phyloP scores from a whole-genome alignment of 1,140 invertebrate species.

The Drosophila nikananu region DNA sequence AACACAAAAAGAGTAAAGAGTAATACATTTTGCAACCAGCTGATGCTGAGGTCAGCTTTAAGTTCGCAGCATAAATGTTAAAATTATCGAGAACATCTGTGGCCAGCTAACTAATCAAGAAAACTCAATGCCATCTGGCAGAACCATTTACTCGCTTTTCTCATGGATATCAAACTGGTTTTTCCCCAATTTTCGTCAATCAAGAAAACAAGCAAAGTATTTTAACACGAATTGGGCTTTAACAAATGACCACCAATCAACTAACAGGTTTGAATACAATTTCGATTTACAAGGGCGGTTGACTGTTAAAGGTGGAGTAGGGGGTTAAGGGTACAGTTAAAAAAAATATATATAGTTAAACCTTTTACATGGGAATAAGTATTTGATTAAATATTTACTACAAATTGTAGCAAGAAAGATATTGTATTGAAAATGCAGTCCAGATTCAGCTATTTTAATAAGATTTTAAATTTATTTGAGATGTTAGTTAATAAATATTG shows the following conservation, averaged over 20 bases:
- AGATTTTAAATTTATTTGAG: no score
- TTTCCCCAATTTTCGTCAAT: conserved; percentile 43
- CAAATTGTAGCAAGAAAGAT: no score
- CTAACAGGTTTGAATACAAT: conserved; percentile 39
- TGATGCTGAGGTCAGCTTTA: conserved; percentile 39
- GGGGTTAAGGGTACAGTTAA: not conserved
- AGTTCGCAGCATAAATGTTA: not conserved
- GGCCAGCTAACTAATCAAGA: conserved; percentile 24
- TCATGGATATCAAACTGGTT: conserved; percentile 42
- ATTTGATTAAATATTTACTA: no score
- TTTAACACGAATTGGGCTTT: conserved; percentile 45
- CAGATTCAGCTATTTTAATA: no score
- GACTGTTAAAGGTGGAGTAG: conserved; percentile 2
- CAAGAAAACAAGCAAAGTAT: conserved; percentile 49
- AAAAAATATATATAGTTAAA: conserved; percentile 4
- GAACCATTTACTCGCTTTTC: conserved; percentile 24
- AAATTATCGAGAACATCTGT: conserved; percentile 7
- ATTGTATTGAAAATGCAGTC: no score
- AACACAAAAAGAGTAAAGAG: conserved; percentile 8
- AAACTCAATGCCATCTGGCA: conserved; percentile 35
- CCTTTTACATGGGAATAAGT: no score
- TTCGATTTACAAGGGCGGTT: conserved; percentile 32
- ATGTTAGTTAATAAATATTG: no score
- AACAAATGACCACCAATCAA: conserved; percentile 42
- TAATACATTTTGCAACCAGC: conserved; percentile 21